Evolutionary conservation across 2,113 vertebrate species (phyloP).

Genomic region (Emydocephalus ijimae): DNA sequence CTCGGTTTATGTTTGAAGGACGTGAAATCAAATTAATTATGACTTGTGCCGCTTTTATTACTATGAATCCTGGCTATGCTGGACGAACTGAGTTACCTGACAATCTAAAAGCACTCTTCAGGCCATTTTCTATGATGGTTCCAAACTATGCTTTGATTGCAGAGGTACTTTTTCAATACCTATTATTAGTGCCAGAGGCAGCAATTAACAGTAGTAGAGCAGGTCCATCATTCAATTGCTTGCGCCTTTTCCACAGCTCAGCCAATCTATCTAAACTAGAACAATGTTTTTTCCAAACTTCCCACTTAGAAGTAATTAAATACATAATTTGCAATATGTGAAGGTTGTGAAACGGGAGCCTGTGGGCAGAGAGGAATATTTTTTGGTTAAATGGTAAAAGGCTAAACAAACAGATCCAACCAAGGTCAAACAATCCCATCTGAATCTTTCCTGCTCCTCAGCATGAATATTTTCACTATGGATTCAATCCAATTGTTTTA

Average conservation of each 20-base stretch:
- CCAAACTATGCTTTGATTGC: conserved; percentile 87
- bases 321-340: neutral
- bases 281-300: neutral
- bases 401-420: neutral
- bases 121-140: conserved; percentile 90
- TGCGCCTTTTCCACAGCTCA: neutral
- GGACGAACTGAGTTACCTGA: conserved; percentile 85
- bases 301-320: neutral
- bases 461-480: neutral
- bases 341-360: neutral
- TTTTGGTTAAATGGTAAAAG: neutral
- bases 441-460: neutral
- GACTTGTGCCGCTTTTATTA: conserved; percentile 88
- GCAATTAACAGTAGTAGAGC: neutral
- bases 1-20: conserved; percentile 85
- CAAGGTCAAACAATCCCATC: neutral
- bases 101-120: conserved; percentile 85
- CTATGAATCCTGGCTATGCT: conserved; percentile 89
- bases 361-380: neutral
- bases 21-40: conserved; percentile 83
- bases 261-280: neutral
- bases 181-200: neutral
- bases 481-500: neutral
- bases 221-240: neutral
- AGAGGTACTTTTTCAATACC: conserved; percentile 67